Evolutionary conservation across 1,140 invertebrate genomes (phyloP).

Genomic region (Neomicropteryx cornuta): DNA sequence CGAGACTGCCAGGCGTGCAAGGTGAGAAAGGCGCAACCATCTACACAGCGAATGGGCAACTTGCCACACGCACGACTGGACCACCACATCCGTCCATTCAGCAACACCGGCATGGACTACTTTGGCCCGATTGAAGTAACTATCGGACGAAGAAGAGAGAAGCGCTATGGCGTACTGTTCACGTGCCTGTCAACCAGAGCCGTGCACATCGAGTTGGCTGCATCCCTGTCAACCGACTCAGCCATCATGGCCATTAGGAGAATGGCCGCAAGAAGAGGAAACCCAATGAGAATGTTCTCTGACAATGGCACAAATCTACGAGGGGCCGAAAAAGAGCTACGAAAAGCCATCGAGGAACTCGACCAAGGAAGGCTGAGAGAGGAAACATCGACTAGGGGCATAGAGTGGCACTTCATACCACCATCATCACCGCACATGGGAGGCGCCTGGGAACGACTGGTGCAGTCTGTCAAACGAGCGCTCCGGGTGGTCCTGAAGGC

Average conservation of each 20-base stretch:
- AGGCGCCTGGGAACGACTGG: too few relatives aligned
- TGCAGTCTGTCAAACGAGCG: too few relatives aligned
- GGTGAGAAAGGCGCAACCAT: not conserved
- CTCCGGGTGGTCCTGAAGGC: too few relatives aligned
- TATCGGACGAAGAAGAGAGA: slow-evolving; percentile 16
- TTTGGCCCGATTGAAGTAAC: slow-evolving; percentile 18
- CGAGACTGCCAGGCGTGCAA: not conserved
- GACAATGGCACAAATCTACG: too few relatives aligned
- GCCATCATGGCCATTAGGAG: slow-evolving; percentile 22
- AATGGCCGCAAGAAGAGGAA: slow-evolving; percentile 23
- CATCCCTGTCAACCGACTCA: slow-evolving; percentile 19
- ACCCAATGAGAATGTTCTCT: too few relatives aligned
- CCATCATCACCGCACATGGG: too few relatives aligned
- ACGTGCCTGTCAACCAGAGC: slow-evolving; percentile 25
- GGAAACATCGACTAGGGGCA: too few relatives aligned
- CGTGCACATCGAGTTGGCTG: slow-evolving; percentile 28
- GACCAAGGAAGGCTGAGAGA: too few relatives aligned
- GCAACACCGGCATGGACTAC: slow-evolving; percentile 16
- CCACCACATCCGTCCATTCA: slow-evolving; percentile 12
- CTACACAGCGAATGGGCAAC: not conserved
- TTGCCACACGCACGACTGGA: slow-evolving; percentile 2
- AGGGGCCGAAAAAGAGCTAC: too few relatives aligned
- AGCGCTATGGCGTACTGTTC: slow-evolving; percentile 24
- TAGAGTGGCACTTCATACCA: too few relatives aligned
- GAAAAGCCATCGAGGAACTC: too few relatives aligned